These are phyloP conservation scores for Cartodere bifasciata DNA, from an alignment of 2,888 invertebrate species.

Conservation along the genomic window DNA sequence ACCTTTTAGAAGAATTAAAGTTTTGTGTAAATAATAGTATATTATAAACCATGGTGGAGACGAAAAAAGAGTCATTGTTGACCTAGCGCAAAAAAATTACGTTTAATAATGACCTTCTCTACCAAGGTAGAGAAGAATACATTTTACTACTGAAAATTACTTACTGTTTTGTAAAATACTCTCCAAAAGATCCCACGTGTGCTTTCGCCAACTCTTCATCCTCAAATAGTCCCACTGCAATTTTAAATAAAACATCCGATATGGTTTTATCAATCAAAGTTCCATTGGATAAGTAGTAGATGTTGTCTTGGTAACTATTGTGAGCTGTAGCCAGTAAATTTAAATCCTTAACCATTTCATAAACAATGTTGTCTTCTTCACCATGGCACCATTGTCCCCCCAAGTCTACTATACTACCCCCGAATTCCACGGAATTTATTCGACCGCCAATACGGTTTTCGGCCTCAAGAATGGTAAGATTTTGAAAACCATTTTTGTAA, in stretches of 20 bases:
- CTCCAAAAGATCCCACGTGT: constrained; percentile 23
- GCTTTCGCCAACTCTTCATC: constrained; percentile 20
- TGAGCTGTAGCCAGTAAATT: constrained; percentile 32
- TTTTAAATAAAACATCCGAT: constrained; percentile 22
- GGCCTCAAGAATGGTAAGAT: constrained; percentile 37
- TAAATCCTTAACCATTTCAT: constrained; percentile 26
- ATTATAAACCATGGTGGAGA: no score
- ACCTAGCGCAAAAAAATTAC: no score
- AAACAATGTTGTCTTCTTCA: constrained; percentile 30
- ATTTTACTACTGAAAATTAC: no score
- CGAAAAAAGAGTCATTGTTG: no score
- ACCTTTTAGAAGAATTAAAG: no score
- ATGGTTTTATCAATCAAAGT: constrained; percentile 21
- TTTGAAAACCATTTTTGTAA: constrained; percentile 33
- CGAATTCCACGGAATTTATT: constrained; percentile 23
- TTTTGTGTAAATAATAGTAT: no score
- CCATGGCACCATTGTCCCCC: constrained; percentile 36
- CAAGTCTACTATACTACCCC: constrained; percentile 23
- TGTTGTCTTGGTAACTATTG: constrained; percentile 26
- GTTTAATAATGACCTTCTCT: no score
- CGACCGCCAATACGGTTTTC: constrained; percentile 32
- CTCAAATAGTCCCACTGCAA: constrained; percentile 20
- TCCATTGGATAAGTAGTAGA: constrained; percentile 26
- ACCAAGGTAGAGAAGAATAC: not conserved
- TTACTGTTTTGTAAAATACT: constrained; percentile 27